Base-by-base conservation (phyloP, 2,888 invertebrate species). In the Sycophila texana region DNA sequence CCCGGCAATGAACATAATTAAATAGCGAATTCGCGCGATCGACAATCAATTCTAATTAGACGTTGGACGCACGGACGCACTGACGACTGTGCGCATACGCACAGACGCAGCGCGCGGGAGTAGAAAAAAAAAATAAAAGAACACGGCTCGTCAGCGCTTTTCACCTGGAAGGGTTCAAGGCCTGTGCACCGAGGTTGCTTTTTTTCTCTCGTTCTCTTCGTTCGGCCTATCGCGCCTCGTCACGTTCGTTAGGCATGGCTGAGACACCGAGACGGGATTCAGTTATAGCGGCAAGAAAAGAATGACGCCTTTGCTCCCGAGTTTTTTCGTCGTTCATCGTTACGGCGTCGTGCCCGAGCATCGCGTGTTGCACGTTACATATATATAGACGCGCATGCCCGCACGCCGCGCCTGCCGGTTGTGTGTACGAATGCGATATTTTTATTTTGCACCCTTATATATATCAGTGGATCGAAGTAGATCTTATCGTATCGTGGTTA, bases 21-120 rank as follows among this genome's bases (percentile, higher is more conserved):
- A 53, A 53, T n/a, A 18, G n/a, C 13, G 3, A 14, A 26, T 53
- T 53, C 55, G 55, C 55, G 55, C 53, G 18, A 68, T 63, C 53
- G 63, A 18, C 30, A 26, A 73, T 73, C 30, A 73, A 73, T 73
- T 63, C 51, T 73, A 63, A 73, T 63, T 73, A 63, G 26, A 51
- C 53, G 18, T 4, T 14, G n/a, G n/a, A n/a, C n/a, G n/a, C n/a
- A n/a, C n/a, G 4, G 14, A 13, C 16, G 2, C 51, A 26, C 30
- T 1, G 13, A 49, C 13, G 12, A 0, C 10, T 4, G 30, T 7
- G 20, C 20, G 10, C 20, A 20, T 58, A 61, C n/a, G 63, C 58
- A 20, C 51, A 2, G 3, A 51, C 51, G 51, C 1, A 7, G 22
- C 39, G 63, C 4, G 2, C n/a, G n/a, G n/a, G n/a, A 2, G 13